Evolutionary conservation across 2,113 vertebrate species (phyloP).

Genomic region (Pogonocichla stellata): DNA sequence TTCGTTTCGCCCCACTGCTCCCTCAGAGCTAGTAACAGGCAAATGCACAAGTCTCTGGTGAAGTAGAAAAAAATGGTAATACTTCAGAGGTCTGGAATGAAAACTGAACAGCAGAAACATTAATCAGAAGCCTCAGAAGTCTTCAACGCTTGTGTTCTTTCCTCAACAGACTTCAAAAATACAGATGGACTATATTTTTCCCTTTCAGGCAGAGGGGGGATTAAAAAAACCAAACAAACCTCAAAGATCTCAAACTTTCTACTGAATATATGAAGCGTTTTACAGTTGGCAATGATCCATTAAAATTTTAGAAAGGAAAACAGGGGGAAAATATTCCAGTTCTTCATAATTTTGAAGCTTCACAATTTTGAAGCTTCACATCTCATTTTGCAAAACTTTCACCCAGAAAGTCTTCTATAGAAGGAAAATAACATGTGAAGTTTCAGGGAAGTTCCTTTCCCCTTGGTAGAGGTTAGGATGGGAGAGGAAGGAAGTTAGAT

Average conservation of each 20-base stretch:
- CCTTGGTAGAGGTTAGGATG: conserved; percentile 1
- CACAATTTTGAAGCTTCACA: background rate
- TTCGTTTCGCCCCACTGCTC: background rate
- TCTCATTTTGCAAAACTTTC: conserved; percentile 13
- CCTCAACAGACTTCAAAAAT: background rate
- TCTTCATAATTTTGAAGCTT: background rate
- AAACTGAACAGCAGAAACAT: background rate
- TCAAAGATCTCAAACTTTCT: background rate
- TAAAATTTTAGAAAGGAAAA: background rate
- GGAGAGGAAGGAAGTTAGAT: conserved; percentile 24
- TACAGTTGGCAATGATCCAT: background rate
- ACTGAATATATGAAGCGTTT: background rate
- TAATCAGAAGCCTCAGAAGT: background rate
- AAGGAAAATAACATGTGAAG: conserved; percentile 41
- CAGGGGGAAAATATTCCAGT: background rate
- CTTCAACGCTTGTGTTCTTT: background rate
- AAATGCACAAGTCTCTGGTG: background rate
- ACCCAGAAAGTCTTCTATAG: conserved; percentile 36
- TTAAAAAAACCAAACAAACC: background rate
- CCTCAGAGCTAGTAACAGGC: background rate
- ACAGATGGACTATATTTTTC: background rate
- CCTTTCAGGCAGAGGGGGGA: background rate
- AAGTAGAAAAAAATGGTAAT: background rate
- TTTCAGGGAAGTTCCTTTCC: conserved; percentile 39
- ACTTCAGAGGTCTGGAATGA: background rate